Percentiles rank a stretch among this genome's conserved stretches.
Evolutionary conservation across 2,888 invertebrate species (phyloP).

Genomic region (Luperina nickerlii): DNA sequence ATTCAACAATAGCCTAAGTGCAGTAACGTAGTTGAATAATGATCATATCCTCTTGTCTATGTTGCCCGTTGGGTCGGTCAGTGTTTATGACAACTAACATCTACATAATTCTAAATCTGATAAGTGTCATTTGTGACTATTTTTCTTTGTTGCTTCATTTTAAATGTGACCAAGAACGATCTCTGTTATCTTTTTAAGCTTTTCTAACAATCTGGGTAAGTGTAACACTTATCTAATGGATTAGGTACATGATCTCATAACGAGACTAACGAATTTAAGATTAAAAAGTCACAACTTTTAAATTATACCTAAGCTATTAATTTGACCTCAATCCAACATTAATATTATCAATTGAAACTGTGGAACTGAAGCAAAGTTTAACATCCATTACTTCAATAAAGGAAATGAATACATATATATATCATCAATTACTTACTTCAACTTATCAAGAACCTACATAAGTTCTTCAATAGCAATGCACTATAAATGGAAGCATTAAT

Average conservation of each 20-base stretch:
- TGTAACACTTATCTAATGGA: conserved; percentile 11
- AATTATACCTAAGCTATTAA: background rate
- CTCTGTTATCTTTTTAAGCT: conserved; percentile 10
- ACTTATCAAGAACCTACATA: conserved; percentile 46
- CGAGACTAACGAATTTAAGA: background rate
- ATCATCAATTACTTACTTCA: conserved; percentile 17
- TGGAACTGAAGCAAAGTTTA: background rate
- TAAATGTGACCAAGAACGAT: background rate
- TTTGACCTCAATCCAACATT: background rate
- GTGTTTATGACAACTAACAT: conserved; percentile 40
- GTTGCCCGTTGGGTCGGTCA: conserved; percentile 42
- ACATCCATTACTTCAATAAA: background rate
- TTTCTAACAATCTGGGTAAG: background rate
- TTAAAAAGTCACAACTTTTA: background rate
- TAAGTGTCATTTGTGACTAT: conserved; percentile 21
- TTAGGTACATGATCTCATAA: conserved; percentile 42
- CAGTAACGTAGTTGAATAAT: conserved; percentile 80
- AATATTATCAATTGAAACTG: background rate
- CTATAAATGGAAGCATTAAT: conserved; percentile 57
- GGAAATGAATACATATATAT: background rate
- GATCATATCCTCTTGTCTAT: conserved; percentile 78
- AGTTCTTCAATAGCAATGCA: conserved; percentile 36
- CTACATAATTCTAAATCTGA: conserved; percentile 25
- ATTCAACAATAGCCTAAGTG: conserved; percentile 76
- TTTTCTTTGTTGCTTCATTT: conserved; percentile 2